A percentile compares a stretch with the other conserved stretches of the same genome.
phyloP scores from a whole-genome alignment of 1,140 invertebrate species.

The Lasioglossum albipes region DNA sequence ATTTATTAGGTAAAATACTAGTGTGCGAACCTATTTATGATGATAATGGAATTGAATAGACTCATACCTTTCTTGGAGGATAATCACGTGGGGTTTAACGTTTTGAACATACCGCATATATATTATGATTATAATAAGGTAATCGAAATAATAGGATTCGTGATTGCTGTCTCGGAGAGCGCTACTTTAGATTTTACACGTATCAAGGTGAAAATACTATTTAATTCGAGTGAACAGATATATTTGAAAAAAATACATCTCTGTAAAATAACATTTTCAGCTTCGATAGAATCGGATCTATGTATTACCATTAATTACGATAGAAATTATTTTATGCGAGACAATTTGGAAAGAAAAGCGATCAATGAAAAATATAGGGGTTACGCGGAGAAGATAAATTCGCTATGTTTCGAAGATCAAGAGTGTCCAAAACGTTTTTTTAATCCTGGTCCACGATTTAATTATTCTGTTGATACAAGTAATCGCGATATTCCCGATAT shows the following conservation, averaged over 20 bases:
- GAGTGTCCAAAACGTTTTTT: neutral
- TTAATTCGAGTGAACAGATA: neutral
- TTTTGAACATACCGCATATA: slow-evolving; percentile 31
- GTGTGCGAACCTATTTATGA: slow-evolving; percentile 4
- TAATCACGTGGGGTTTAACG: slow-evolving; percentile 15
- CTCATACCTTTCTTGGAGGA: slow-evolving; percentile 18
- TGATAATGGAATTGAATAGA: slow-evolving; percentile 33
- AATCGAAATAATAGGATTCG: slow-evolving; percentile 29
- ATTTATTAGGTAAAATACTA: neutral
- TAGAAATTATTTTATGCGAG: neutral
- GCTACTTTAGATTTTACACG: neutral
- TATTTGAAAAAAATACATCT: neutral
- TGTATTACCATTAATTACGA: slow-evolving; percentile 13
- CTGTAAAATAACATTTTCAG: neutral
- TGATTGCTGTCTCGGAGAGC: neutral
- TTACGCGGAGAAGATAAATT: neutral
- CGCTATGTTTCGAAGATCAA: neutral
- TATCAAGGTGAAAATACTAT: neutral
- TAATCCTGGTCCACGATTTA: slow-evolving; percentile 15
- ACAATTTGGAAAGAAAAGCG: neutral
- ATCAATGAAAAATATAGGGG: slow-evolving; percentile 14
- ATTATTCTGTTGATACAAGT: slow-evolving; percentile 4
- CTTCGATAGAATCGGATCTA: slow-evolving; percentile 31
- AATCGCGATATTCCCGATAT: neutral
- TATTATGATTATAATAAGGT: neutral